A percentile compares a stretch with the other conserved stretches of the same genome.
These are phyloP conservation scores for Cliona cf. orientalis DNA, from an alignment of 37 sponge, comb jelly and placozoan species.

Conservation along the genomic window DNA sequence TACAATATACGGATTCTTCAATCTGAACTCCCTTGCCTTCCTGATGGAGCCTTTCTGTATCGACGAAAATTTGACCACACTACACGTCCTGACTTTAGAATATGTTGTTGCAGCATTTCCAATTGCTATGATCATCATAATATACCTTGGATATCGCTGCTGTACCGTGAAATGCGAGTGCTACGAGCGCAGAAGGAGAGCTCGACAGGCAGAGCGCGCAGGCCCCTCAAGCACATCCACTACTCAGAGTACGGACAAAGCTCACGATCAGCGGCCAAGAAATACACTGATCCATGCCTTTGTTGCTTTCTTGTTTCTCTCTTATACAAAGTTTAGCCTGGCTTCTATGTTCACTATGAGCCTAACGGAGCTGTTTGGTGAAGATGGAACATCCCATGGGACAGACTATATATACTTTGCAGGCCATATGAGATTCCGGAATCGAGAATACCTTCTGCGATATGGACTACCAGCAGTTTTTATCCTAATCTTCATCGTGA, in stretches of 20 bases:
- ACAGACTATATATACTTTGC: not conserved
- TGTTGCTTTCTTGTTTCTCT: constrained; percentile 4
- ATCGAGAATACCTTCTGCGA: not conserved
- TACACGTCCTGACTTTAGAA: constrained; percentile 18
- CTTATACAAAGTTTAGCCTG: constrained; percentile 11
- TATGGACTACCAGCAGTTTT: not conserved
- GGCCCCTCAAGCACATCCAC: too few species aligned
- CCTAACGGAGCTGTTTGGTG: not conserved
- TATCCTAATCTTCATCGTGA: not conserved
- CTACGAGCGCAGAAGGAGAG: too few species aligned
- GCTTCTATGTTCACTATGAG: not conserved
- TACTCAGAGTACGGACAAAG: not conserved
- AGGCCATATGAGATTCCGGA: not conserved
- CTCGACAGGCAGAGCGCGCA: too few species aligned
- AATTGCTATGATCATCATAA: constrained; percentile 35
- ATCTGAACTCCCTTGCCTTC: constrained; percentile 35
- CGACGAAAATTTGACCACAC: constrained; percentile 17
- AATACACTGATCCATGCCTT: not conserved
- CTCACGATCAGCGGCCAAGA: too few species aligned
- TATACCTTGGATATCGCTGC: not conserved
- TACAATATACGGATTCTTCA: constrained; percentile 52
- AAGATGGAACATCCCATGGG: not conserved
- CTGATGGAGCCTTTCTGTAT: constrained; percentile 22
- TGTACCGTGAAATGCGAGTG: not conserved
- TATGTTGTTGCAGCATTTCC: constrained; percentile 58